Base-by-base conservation (phyloP, 2,113 vertebrate genomes). In the western clawed frog (Xenopus tropicalis) region DNA sequence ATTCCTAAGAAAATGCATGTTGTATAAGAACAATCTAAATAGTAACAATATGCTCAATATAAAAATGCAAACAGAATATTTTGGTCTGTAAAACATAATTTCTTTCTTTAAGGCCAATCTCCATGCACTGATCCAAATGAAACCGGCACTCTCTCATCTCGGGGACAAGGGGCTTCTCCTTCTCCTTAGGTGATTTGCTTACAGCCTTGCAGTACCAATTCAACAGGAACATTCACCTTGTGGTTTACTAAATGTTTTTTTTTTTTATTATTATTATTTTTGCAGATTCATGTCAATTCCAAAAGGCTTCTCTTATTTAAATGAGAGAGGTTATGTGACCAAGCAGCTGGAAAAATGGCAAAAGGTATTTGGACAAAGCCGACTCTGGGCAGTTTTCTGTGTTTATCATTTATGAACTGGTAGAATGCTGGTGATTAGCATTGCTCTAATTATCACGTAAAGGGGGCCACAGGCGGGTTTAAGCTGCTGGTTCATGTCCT, bases 341-440 rank as follows among this genome's bases (percentile, higher is more conserved):
- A 98, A 98, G 84, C 95, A 99, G 80, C 88, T 99, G 87, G 97
- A 99, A 82, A 97, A 94, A 79, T 99, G 97, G 97, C 96, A 97
- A 82, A 98, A 96, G 96, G 97, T 99, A 93, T 84, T 43, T 29
- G 4, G 20, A 14, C 69, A 19, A 12, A 46, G 5, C n/a, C n/a
- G n/a, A n/a, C n/a, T n/a, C n/a, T 66, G 16, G 46, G 16, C 16
- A 37, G 5, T 48, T 48, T 48, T 48, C 11, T 48, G 46, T 48
- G 11, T 14, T 14, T 5, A 37, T 37, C 6, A 37, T 8, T 37
- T 37, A 37, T 37, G 29, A 3, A 37, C 29, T 37, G 29, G 29
- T 37, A 37, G 29, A 37, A 37, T 37, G 29, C 10, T 37, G 29
- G 10, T 37, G 29, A 37, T 37, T 37, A 8, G 6, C 29, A 37